phyloP scores from a whole-genome alignment of 2,113 vertebrate genomes.

The Brienomyrus longianalis region DNA sequence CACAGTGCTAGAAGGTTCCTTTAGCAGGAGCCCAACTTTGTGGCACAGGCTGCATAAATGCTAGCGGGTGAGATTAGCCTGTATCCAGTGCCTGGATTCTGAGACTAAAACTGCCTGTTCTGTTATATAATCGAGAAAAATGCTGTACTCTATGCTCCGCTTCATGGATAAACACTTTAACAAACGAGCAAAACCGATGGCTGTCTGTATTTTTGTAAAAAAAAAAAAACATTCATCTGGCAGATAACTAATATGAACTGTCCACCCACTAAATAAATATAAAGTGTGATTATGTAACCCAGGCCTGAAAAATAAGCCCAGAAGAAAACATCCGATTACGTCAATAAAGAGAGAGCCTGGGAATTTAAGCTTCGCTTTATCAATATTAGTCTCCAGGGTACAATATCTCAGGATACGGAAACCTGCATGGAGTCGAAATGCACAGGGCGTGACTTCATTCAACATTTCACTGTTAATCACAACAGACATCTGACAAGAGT shows the following conservation, averaged over 20 bases:
- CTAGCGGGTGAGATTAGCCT: background rate
- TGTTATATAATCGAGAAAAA: background rate
- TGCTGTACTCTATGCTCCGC: background rate
- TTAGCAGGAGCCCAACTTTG: background rate
- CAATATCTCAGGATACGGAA: background rate
- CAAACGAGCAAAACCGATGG: background rate
- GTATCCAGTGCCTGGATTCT: background rate
- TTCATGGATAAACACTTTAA: background rate
- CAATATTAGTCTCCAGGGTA: background rate
- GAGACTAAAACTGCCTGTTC: background rate
- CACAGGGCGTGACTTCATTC: background rate
- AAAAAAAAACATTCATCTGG: background rate
- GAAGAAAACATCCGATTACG: background rate
- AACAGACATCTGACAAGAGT: background rate
- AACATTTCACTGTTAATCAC: background rate
- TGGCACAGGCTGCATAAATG: background rate
- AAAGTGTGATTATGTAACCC: background rate
- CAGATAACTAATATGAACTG: background rate
- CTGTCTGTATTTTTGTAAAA: background rate
- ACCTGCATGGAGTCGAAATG: too few relatives aligned
- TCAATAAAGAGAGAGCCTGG: background rate
- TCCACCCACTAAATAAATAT: background rate
- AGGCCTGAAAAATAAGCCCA: background rate
- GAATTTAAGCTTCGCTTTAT: background rate
- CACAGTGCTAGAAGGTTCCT: background rate